Evolutionary conservation across 2,888 invertebrate species (phyloP).

Genomic region (Synergus umbraculus): DNA sequence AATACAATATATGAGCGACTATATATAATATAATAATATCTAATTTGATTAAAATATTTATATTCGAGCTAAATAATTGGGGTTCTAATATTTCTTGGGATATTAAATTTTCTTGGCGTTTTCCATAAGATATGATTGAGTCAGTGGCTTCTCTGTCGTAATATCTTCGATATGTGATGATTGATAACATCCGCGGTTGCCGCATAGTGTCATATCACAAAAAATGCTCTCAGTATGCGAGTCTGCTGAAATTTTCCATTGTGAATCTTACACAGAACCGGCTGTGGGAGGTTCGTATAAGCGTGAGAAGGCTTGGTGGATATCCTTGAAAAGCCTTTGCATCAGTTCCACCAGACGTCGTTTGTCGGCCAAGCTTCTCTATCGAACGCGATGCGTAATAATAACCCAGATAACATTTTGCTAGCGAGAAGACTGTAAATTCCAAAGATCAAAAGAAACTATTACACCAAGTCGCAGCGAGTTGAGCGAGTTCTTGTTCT

Average conservation of each 20-base stretch:
- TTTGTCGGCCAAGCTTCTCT: conserved; percentile 35
- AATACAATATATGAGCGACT: no score
- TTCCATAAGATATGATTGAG: background rate
- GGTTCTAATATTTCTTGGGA: conserved; percentile 1
- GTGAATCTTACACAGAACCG: conserved; percentile 34
- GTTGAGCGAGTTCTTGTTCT: background rate
- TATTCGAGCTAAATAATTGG: background rate
- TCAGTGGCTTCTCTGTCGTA: background rate
- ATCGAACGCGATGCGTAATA: conserved; percentile 34
- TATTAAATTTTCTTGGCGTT: background rate
- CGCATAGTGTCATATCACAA: conserved; percentile 18
- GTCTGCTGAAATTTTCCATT: conserved; percentile 38
- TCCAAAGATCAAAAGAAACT: conserved; percentile 29
- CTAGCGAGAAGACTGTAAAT: conserved; percentile 20
- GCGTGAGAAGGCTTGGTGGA: conserved; percentile 35
- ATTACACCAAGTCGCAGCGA: background rate
- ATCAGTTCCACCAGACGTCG: conserved; percentile 35
- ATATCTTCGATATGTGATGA: conserved; percentile 10
- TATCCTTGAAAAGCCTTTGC: conserved; percentile 40
- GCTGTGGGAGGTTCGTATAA: conserved; percentile 38
- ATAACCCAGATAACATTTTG: conserved; percentile 38
- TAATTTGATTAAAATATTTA: background rate
- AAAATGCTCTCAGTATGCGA: background rate
- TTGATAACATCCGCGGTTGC: conserved; percentile 19
- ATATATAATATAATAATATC: no score